phyloP scores from a whole-genome alignment of 2,888 invertebrate species.

The Spodoptera littoralis region DNA sequence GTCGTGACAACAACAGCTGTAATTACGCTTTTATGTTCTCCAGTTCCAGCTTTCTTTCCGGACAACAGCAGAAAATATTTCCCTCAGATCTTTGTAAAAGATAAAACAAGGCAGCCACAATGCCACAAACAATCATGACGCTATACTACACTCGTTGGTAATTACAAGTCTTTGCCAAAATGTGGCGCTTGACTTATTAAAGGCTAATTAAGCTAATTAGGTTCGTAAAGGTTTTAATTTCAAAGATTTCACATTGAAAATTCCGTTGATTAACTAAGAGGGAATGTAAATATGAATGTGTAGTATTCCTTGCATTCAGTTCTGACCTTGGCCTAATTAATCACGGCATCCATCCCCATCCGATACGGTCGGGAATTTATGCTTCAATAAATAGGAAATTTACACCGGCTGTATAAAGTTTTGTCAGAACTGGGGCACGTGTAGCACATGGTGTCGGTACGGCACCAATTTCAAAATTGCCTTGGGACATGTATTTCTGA shows the following conservation, averaged over 20 bases:
- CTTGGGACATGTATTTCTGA: not conserved
- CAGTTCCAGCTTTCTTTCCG: constrained; percentile 27
- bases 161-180: constrained; percentile 34
- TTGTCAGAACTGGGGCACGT: constrained; percentile 6
- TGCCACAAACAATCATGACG: constrained; percentile 30
- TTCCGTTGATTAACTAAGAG: constrained; percentile 16
- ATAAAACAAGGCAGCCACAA: constrained; percentile 15
- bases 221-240: constrained; percentile 25
- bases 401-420: constrained; percentile 11
- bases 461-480: constrained; percentile 1
- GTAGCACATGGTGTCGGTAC: constrained; percentile 1
- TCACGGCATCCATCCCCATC: constrained; percentile 21
- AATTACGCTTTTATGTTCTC: constrained; percentile 25
- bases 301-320: constrained; percentile 29
- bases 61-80: constrained; percentile 8
- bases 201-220: constrained; percentile 40
- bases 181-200: constrained; percentile 35
- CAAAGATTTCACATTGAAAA: constrained; percentile 14
- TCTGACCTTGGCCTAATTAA: constrained; percentile 50
- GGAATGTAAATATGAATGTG: constrained; percentile 11
- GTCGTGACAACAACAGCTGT: not conserved
- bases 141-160: constrained; percentile 35
- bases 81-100: constrained; percentile 1
- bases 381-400: constrained; percentile 37
- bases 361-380: constrained; percentile 33